These are phyloP conservation scores for Apostichopus japonicus DNA, from an alignment of 35 echinoderm and acorn worm genomes.

Conservation along the genomic window DNA sequence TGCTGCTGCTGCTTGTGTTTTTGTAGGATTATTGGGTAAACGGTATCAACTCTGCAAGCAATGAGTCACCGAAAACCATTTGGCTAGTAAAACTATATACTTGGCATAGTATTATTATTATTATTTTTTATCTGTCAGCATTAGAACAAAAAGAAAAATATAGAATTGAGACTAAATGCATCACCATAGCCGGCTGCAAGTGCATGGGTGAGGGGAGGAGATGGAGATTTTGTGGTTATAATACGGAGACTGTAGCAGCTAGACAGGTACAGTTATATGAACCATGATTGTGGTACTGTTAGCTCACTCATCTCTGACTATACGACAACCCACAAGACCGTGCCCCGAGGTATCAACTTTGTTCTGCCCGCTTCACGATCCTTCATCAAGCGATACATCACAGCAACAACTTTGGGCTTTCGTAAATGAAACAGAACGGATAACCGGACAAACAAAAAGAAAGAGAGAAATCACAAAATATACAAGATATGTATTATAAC, in stretches of 20 bases:
- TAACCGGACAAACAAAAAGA: conserved; percentile 4
- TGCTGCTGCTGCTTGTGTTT: not conserved
- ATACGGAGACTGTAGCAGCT: conserved; percentile 33
- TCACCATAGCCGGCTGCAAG: too few species aligned
- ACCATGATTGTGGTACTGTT: not conserved
- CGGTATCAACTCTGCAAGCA: not conserved
- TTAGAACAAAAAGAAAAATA: conserved; percentile 7
- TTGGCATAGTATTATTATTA: not conserved
- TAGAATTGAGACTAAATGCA: too few species aligned
- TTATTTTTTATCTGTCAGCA: not conserved
- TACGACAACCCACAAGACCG: not conserved
- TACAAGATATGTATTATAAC: not conserved
- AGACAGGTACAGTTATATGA: not conserved
- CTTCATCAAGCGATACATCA: not conserved
- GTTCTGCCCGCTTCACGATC: conserved; percentile 33
- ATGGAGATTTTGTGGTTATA: not conserved
- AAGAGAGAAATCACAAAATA: not conserved
- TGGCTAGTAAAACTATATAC: conserved; percentile 23
- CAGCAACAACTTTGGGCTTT: not conserved
- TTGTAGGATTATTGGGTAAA: conserved; percentile 32
- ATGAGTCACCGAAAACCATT: conserved; percentile 40
- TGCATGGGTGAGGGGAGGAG: not conserved
- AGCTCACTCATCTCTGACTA: not conserved
- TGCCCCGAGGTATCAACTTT: conserved; percentile 35
- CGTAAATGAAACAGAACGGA: conserved; percentile 41